Conservation (phyloP, 1,140 invertebrate species). For the Oedothorax gibbosus region DNA sequence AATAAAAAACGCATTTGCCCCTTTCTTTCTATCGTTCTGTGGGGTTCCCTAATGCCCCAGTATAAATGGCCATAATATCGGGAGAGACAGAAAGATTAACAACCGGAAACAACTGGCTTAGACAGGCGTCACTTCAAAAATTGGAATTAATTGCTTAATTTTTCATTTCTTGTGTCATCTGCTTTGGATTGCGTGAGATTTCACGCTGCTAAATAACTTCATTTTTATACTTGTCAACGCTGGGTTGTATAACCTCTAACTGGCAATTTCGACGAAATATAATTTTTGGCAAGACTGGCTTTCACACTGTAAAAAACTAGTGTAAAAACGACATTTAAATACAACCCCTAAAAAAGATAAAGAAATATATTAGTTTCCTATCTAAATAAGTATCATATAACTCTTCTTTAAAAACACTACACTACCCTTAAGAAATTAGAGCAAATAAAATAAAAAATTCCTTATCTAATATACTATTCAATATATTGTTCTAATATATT, state of each 20-base stretch:
- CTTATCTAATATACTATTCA: too few relatives aligned
- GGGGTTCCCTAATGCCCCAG: not conserved
- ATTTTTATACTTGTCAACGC: conserved; percentile 29
- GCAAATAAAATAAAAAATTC: too few relatives aligned
- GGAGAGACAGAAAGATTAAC: conserved; percentile 47
- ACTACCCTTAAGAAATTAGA: too few relatives aligned
- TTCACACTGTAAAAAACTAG: too few relatives aligned
- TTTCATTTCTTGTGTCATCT: conserved; percentile 43
- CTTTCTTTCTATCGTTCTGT: conserved; percentile 12
- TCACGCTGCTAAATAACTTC: conserved; percentile 15
- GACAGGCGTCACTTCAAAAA: conserved; percentile 52
- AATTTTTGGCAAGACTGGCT: not conserved
- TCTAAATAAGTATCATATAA: too few relatives aligned
- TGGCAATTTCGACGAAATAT: not conserved
- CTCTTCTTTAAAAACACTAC: too few relatives aligned
- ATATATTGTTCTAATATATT: too few relatives aligned
- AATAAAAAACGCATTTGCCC: conserved; percentile 30
- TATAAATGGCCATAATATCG: conserved; percentile 45
- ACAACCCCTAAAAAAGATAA: too few relatives aligned
- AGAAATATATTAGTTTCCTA: too few relatives aligned
- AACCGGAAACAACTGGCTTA: conserved; percentile 38
- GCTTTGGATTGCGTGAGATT: conserved; percentile 52
- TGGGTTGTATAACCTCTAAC: not conserved
- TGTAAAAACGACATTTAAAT: too few relatives aligned
- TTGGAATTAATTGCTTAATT: conserved; percentile 57